Base-by-base conservation (phyloP, 1,140 invertebrate genomes). In the Drosophila willistoni region DNA sequence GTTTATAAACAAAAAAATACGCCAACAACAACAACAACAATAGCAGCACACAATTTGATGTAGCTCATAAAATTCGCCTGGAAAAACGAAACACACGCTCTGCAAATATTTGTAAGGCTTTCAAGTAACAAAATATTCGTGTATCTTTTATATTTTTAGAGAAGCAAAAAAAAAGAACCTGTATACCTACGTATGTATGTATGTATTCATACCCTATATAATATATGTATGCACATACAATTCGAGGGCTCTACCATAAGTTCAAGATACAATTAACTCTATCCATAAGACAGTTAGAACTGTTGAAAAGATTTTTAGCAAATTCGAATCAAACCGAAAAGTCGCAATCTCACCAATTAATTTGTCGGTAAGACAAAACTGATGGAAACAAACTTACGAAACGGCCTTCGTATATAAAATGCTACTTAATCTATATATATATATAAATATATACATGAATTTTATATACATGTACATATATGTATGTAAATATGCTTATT, bases 101-200 rank as follows among this genome's bases (percentile, higher is more conserved):
- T 64, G 73, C 83, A 82, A 87, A 87, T 86, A 86, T 86, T 85
- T 82, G 68, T 81, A 73, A 81, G 79, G 33, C 79, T 81, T 81
- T 81, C 79, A 73, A 59, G 56, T 59, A 39, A 59, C 34, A 34
- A 59, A 59, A 59, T 36, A 59, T 59, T 57, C 55, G 13, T 57
- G 55, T 33, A 57, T 57, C 14, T 29, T 62, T 42, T 62, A 4
- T 75, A 71, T 75, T 71, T 75, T 75, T 75, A 71, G 68, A 44
- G 62, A 17, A 19, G 33, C 54, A 47, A 25, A 25, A 25, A 60
- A 63, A 68, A 42, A 2, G 7, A 42, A 61, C 65, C 51, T 66
- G 57, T 56, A 42, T 61, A 64, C n/a, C 36, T 47, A 29, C 10
- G 39, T 47, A 39, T 47, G 56, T 14, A 36, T 10, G 60, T 44